Evolutionary conservation across 1,140 invertebrate genomes (phyloP).

Genomic region (Prorops nasuta): DNA sequence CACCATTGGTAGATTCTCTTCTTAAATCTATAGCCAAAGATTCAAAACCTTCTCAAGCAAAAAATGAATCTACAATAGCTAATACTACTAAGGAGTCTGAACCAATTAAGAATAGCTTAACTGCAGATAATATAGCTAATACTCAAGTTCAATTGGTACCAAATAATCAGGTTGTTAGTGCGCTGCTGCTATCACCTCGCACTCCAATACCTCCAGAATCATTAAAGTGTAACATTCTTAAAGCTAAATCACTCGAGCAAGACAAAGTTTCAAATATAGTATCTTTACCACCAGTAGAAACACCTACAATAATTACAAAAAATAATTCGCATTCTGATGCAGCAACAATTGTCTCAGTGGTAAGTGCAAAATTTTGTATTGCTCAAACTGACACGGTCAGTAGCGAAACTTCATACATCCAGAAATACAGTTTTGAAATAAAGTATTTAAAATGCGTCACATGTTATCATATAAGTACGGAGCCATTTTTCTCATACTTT

Average conservation of each 20-base stretch:
- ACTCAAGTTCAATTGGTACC: slow-evolving; percentile 52
- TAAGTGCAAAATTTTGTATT: slow-evolving; percentile 51
- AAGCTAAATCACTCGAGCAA: slow-evolving; percentile 60
- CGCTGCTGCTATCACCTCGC: slow-evolving; percentile 49
- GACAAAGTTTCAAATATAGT: slow-evolving; percentile 52
- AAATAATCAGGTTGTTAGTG: slow-evolving; percentile 53
- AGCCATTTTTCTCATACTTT: no score
- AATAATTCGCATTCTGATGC: slow-evolving; percentile 56
- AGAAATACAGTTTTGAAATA: no score
- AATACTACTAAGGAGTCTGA: slow-evolving; percentile 50
- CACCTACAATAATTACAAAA: slow-evolving; percentile 33
- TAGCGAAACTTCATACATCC: no score
- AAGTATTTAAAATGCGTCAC: no score
- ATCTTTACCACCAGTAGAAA: slow-evolving; percentile 50
- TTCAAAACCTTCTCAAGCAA: slow-evolving; percentile 56
- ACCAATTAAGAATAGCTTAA: slow-evolving; percentile 40
- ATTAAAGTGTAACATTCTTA: slow-evolving; percentile 92
- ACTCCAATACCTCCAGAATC: slow-evolving; percentile 77
- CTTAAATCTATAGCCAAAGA: slow-evolving; percentile 61
- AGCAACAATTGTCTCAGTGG: slow-evolving; percentile 73
- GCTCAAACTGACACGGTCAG: no score
- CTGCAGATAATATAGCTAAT: slow-evolving; percentile 54
- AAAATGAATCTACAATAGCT: slow-evolving; percentile 52
- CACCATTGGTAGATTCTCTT: slow-evolving; percentile 56
- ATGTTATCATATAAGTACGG: no score